Percentiles rank a stretch among this genome's conserved stretches.
These are phyloP conservation scores for Sinocyclocheilus maitianheensis DNA, from an alignment of 2,113 vertebrate genomes.

Conservation along the genomic window DNA sequence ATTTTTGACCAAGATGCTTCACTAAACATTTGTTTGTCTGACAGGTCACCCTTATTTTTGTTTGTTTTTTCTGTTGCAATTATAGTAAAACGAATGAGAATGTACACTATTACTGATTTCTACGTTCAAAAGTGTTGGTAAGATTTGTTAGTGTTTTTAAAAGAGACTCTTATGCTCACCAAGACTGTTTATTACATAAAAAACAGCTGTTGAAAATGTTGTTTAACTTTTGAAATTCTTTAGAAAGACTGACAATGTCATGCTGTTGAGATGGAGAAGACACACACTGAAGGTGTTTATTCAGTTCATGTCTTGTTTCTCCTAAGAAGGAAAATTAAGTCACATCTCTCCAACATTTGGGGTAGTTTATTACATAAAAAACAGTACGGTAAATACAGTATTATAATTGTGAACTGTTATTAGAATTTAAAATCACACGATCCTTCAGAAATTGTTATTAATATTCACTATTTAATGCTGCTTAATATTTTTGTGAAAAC, in stretches of 20 bases:
- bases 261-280: conserved; percentile 19
- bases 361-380: conserved; percentile 58
- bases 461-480: not conserved
- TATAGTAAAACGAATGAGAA: not conserved
- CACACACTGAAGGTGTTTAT: not conserved
- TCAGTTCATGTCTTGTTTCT: conserved; percentile 38
- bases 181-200: no score
- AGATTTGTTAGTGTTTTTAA: no score
- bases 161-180: no score
- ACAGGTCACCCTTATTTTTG: not conserved
- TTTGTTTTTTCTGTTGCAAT: not conserved
- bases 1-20: not conserved
- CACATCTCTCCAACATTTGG: conserved; percentile 90
- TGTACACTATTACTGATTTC: not conserved
- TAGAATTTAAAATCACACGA: not conserved
- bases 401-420: not conserved
- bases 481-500: not conserved
- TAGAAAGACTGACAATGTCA: not conserved
- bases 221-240: not conserved
- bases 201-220: not conserved
- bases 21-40: conserved; percentile 3
- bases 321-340: conserved; percentile 79
- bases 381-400: no score
- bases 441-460: not conserved
- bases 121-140: no score